Evolutionary conservation across 2,113 vertebrate genomes (phyloP), one percentile per base, ranked within the genome.

Genomic region (Cryptoleucopteryx plumbea): DNA sequence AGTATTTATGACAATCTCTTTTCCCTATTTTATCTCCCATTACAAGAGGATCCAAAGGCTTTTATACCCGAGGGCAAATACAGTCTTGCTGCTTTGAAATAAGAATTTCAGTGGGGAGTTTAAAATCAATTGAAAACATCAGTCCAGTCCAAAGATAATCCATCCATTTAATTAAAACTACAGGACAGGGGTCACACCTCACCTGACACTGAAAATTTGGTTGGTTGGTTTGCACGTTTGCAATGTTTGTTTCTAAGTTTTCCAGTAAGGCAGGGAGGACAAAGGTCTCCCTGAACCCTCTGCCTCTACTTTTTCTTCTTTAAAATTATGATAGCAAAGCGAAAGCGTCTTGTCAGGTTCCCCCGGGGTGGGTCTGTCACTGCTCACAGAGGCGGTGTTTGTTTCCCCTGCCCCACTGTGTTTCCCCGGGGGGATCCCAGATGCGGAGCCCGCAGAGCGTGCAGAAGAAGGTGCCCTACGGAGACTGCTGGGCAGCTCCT

Each of bases 371-470:
- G 3, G 5, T 65, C 58, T 93, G 50, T 31, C 34, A 43, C 34
- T 0, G 0, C 34, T 50, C 26, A 5, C 12, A 59, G 56, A 34
- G 34, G 19, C 1, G 0, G 1, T 21, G 36, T 42, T 86, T 21
- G 36, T 38, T 86, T 87, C 14, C 17, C 11, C 17, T 59, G n/a
- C n/a, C 9, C 26, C 16, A 8, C 4, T 2, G 8, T 29, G 36
- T 50, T 50, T 50, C 50, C 18, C 6, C 1, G 2, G 9, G 9
- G 3, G 4, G 6, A 18, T 12, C 15, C 4, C 55, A 81, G 48
- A 58, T 16, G 34, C 9, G 50, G 29, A 53, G 31, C 31, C 29
- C 16, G 53, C n/a, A 43, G 15, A 34, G 10, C 16, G 40, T 59
- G 52, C 21, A 66, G 55, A 48, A 80, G 13, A 50, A n/a, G 14